These are phyloP conservation scores for Actenoides hombroni DNA, from an alignment of 2,113 vertebrate genomes.

Conservation along the genomic window DNA sequence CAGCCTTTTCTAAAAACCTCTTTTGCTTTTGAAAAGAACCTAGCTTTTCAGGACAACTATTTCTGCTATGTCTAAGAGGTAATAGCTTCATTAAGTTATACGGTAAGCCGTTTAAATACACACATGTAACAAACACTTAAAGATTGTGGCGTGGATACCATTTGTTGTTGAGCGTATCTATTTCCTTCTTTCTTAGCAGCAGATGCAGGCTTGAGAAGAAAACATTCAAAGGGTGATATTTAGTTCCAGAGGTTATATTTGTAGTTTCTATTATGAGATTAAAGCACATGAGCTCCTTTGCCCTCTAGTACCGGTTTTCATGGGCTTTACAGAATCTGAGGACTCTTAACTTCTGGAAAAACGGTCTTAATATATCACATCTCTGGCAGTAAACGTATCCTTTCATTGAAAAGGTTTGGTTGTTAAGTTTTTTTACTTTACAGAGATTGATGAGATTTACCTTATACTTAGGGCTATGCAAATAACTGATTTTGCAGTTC, in stretches of 20 bases:
- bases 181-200: not conserved
- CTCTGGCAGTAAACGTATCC: not conserved
- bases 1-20: not conserved
- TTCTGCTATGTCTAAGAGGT: not conserved
- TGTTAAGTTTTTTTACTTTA: not conserved
- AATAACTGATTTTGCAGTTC: conserved; percentile 34
- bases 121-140: not conserved
- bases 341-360: conserved; percentile 13
- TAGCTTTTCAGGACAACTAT: not conserved
- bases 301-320: not conserved
- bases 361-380: not conserved
- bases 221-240: not conserved
- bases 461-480: conserved; percentile 5
- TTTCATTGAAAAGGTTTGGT: conserved; percentile 1
- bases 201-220: not conserved
- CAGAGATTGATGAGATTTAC: conserved; percentile 12
- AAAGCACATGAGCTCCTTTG: not conserved
- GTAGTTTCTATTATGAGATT: conserved; percentile 13
- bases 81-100: not conserved
- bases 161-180: not conserved
- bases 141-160: not conserved
- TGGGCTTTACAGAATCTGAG: not conserved
- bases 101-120: not conserved
- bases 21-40: not conserved
- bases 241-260: conserved; percentile 28